Percentiles rank a stretch among this genome's conserved stretches.
Evolutionary conservation across 2,888 invertebrate species (phyloP).

Genomic region (Sialis lutaria): DNA sequence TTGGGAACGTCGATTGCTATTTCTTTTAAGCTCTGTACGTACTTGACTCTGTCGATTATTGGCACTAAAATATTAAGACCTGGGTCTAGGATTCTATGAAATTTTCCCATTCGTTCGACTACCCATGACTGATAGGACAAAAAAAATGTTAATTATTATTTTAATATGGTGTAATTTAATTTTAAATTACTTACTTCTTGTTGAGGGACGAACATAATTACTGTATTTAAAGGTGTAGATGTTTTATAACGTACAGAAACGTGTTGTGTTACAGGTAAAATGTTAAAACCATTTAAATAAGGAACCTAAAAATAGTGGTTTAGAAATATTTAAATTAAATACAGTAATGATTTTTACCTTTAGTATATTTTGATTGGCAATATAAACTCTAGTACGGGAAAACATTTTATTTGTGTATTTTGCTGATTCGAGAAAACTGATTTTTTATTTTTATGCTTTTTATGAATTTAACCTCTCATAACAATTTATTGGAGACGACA

Average conservation of each 20-base stretch:
- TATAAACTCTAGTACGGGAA: conserved; percentile 26
- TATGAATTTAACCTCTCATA: too few relatives aligned
- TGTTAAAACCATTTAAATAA: conserved; percentile 10
- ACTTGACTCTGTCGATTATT: conserved; percentile 80
- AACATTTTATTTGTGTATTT: conserved; percentile 24
- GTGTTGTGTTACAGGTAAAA: not conserved
- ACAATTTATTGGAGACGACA: too few relatives aligned
- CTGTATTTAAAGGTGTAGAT: conserved; percentile 73
- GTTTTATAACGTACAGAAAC: conserved; percentile 23
- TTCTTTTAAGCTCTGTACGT: conserved; percentile 98
- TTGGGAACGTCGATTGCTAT: conserved; percentile 98
- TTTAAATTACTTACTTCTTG: conserved; percentile 58
- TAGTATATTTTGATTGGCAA: conserved; percentile 23
- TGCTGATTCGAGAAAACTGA: too few relatives aligned
- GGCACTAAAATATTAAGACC: conserved; percentile 88
- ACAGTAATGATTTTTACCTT: conserved; percentile 18
- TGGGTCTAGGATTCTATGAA: conserved; percentile 81
- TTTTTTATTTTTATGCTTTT: too few relatives aligned
- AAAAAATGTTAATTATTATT: not conserved
- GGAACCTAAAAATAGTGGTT: conserved; percentile 24
- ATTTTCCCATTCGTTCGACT: conserved; percentile 96
- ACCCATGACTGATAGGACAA: conserved; percentile 67
- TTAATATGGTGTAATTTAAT: not conserved
- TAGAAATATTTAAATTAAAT: conserved; percentile 2
- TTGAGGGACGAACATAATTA: conserved; percentile 95